Conservation (phyloP, 2,113 vertebrate genomes). For the Gasterosteus aculeatus region DNA sequence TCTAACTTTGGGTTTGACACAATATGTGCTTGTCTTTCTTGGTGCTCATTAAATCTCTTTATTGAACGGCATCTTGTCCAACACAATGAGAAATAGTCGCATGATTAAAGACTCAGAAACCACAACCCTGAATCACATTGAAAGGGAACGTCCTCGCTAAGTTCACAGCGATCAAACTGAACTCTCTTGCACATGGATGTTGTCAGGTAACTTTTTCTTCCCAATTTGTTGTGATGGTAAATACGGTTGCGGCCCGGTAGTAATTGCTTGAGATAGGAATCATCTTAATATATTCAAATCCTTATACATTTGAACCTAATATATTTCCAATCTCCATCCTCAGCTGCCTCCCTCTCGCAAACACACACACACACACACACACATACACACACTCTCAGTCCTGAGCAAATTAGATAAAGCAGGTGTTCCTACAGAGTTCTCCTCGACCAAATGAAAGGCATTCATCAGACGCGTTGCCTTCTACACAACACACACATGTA, state of each 20-base stretch:
- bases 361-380: constrained; percentile 17
- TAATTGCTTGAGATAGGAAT: constrained; percentile 24
- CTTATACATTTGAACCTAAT: constrained; percentile 35
- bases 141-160: constrained; percentile 7
- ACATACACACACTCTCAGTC: constrained; percentile 24
- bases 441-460: constrained; percentile 68
- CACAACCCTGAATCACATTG: constrained; percentile 12
- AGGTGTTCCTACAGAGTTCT: constrained; percentile 68
- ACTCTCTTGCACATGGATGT: neutral
- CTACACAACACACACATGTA: constrained; percentile 36
- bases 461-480: constrained; percentile 67
- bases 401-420: constrained; percentile 68
- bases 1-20: neutral
- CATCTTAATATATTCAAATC: constrained; percentile 58
- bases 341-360: constrained; percentile 1
- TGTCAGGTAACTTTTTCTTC: constrained; percentile 13
- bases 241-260: constrained; percentile 17
- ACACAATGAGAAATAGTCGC: neutral
- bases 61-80: neutral
- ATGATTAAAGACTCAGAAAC: constrained; percentile 9
- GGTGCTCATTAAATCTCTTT: neutral
- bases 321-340: constrained; percentile 48
- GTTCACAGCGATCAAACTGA: neutral
- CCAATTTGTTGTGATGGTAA: constrained; percentile 8
- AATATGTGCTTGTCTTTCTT: neutral